Evolutionary conservation across 2,113 vertebrate species (phyloP).

Genomic region (Amazona guildingii): DNA sequence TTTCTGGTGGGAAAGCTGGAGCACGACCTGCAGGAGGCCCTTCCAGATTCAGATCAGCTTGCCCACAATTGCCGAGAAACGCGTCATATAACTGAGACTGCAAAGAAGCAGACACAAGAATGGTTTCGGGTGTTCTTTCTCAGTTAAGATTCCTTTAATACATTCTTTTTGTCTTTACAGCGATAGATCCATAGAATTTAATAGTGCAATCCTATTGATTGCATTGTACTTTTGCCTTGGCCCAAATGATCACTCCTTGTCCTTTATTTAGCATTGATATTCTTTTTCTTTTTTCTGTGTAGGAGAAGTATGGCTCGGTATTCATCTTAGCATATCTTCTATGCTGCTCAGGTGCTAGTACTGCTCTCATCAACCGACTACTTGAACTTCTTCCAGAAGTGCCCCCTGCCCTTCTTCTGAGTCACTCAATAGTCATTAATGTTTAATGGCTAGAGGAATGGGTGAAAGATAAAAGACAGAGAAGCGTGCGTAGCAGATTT

Average conservation of each 20-base stretch:
- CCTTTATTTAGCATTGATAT: not conserved
- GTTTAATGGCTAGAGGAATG: not conserved
- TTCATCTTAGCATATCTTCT: not conserved
- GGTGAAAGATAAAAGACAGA: conserved; percentile 9
- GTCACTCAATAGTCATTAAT: conserved; percentile 53
- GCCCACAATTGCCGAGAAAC: not conserved
- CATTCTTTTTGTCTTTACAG: not conserved
- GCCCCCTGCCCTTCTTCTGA: conserved; percentile 18
- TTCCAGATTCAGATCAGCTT: not conserved
- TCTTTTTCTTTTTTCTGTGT: not conserved
- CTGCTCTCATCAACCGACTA: not conserved
- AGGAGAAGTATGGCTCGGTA: not conserved
- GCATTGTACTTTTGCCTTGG: not conserved
- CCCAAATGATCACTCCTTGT: not conserved
- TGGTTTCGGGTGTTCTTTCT: not conserved
- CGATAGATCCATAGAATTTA: not conserved
- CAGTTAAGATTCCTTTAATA: not conserved
- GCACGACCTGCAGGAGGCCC: not conserved
- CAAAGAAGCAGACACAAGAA: not conserved
- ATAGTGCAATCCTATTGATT: not conserved
- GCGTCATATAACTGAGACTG: not conserved
- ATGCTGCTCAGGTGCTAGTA: not conserved
- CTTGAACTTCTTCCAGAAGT: conserved; percentile 47
- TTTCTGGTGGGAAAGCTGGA: not conserved
- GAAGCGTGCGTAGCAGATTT: not conserved